Conservation (phyloP, 2,888 invertebrate species). For the Maniola hyperantus region DNA sequence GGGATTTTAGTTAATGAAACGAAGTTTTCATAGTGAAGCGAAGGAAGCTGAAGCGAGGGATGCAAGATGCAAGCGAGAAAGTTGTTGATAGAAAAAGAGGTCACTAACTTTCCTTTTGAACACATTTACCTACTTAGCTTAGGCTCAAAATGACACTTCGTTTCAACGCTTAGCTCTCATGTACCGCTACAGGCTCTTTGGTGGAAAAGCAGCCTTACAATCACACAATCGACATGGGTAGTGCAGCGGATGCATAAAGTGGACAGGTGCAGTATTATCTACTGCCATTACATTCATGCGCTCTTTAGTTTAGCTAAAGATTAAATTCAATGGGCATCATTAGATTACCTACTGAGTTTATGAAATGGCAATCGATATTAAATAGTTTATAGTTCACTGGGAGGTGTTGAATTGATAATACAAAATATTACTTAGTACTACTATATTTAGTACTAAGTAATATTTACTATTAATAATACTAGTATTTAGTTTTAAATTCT, state of each 20-base stretch:
- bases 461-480: no score
- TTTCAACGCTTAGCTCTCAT: no score
- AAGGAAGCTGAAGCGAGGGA: no score
- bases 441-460: no score
- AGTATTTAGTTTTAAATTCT: no score
- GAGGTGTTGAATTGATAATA: background rate
- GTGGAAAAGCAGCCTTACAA: conserved; percentile 6
- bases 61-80: no score
- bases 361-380: conserved; percentile 1
- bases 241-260: conserved; percentile 45
- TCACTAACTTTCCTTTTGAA: no score
- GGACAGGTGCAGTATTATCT: conserved; percentile 44
- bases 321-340: conserved; percentile 37
- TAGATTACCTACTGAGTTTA: background rate
- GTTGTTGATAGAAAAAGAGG: no score
- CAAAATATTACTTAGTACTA: no score
- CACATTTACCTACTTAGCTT: background rate
- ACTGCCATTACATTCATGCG: conserved; percentile 29
- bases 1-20: no score
- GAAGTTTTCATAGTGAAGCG: no score
- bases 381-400: conserved; percentile 1
- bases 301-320: conserved; percentile 26
- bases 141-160: background rate
- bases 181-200: background rate
- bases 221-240: conserved; percentile 31